Base-by-base conservation (phyloP, 2,888 invertebrate genomes). In the Tetranychus piercei region DNA sequence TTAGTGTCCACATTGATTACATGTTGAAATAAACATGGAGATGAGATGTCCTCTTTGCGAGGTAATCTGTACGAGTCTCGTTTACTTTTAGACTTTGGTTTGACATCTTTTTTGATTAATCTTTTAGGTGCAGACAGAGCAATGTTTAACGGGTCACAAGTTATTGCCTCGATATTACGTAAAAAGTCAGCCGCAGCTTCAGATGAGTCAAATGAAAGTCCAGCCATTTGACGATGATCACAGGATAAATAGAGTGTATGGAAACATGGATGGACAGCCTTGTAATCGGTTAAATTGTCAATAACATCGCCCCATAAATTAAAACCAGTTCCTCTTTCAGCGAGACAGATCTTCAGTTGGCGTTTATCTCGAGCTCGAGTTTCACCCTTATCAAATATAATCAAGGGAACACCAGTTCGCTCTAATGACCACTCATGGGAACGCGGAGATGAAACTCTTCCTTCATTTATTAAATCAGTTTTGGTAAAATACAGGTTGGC, bases 11-110 rank as follows among this genome's bases (percentile, higher is more conserved):
- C 87, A 79, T 88, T 89, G 73, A 90, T 90, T 77, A 91, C 88
- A 82, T 91, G 91, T 79, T 89, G 88, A 82, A 91, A 91, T 81
- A 90, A 90, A 81, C 90, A 91, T 1, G 91, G 91, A 81, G 88
- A 88, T 72, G 90, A 90, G 79, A 91, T 91, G 82, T 90, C 89
- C 76, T 87, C 87, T 82, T 91, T 91, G 73, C 88, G 87, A 23
- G 90, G 90, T 76, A 88, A 82, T 70, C 81, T 82, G 69, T 76
- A 76, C 78, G 78, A 74, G 79, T 79, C 73, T 80, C 81, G 75
- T 80, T 80, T 77, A 5, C 55, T 43, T 11, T 77, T 73, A 69
- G 76, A 76, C 22, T 73, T 73, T n/a, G 34, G 18, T 22, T 55
- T 71, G 9, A 8, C n/a, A 5, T 73, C 23, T 44, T 44, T 64